Evolutionary conservation across 2,888 invertebrate species (phyloP).

Genomic region (Diaperis boleti): DNA sequence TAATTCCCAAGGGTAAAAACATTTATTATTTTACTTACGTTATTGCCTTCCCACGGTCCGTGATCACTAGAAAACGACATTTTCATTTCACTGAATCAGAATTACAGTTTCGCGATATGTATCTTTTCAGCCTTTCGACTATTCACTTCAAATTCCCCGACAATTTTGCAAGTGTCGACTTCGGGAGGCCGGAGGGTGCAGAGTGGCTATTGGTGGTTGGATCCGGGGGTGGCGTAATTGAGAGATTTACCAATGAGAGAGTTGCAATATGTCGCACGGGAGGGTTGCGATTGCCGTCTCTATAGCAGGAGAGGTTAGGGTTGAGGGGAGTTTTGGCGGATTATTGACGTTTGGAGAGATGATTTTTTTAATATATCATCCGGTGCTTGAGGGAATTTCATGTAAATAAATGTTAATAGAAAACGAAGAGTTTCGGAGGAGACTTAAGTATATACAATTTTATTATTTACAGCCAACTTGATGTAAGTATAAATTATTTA

Average conservation of each 20-base stretch:
- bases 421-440: too few relatives aligned
- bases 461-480: too few relatives aligned
- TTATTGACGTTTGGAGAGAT: constrained; percentile 27
- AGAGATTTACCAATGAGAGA: constrained; percentile 5
- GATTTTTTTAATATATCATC: constrained; percentile 24
- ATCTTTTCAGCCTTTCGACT: constrained; percentile 16
- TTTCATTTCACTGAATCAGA: constrained; percentile 58
- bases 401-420: constrained; percentile 63
- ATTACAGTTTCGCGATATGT: not conserved
- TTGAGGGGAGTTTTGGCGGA: not conserved
- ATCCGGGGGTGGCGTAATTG: constrained; percentile 25
- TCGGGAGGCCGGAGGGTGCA: constrained; percentile 2
- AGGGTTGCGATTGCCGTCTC: not conserved
- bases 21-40: constrained; percentile 54
- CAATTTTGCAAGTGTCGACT: not conserved
- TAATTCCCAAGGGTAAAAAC: too few relatives aligned
- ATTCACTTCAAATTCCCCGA: not conserved
- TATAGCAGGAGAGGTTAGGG: not conserved
- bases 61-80: constrained; percentile 65
- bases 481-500: too few relatives aligned
- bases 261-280: constrained; percentile 25
- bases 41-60: constrained; percentile 63
- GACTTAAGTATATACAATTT: too few relatives aligned
- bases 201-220: constrained; percentile 15
- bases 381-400: constrained; percentile 36